phyloP scores from a whole-genome alignment of 2,113 vertebrate species.

The Hippocampus zosterae region DNA sequence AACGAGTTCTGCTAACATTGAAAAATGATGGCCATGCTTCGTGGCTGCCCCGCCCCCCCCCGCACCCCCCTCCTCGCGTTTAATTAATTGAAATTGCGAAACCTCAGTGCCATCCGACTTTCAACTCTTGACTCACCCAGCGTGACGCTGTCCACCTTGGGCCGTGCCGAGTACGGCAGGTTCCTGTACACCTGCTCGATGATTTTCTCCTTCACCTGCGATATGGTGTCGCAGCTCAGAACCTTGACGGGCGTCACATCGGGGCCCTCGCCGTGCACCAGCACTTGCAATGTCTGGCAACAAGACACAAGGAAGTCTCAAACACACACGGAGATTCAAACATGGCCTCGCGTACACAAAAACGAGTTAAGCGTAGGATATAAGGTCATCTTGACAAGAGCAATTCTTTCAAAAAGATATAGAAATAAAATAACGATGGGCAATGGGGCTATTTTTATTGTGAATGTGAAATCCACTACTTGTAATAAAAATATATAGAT shows the following conservation, averaged over 20 bases:
- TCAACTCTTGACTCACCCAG: conserved; percentile 75
- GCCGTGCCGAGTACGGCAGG: conserved; percentile 86
- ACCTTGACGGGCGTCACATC: conserved; percentile 91
- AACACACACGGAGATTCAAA: not conserved
- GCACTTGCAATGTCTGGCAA: conserved; percentile 85
- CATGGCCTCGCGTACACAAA: not conserved
- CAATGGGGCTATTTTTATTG: too few relatives aligned
- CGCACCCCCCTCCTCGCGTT: too few relatives aligned
- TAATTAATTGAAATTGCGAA: not conserved
- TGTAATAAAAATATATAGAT: too few relatives aligned
- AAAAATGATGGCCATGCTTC: not conserved
- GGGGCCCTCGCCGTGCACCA: conserved; percentile 85
- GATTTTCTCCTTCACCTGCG: conserved; percentile 97
- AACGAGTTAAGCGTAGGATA: too few relatives aligned
- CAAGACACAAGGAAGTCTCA: not conserved
- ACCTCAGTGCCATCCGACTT: not conserved
- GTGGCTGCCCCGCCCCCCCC: not conserved
- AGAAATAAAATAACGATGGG: not conserved
- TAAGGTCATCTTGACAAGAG: not conserved
- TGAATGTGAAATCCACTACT: not conserved
- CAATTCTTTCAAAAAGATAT: not conserved
- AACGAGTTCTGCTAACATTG: too few relatives aligned
- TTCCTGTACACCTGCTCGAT: conserved; percentile 94
- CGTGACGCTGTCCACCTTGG: conserved; percentile 87
- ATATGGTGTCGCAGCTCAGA: conserved; percentile 94